Conservation (phyloP, 92 coral and sea anemone genomes). For the Parazoanthus atlanticus region DNA sequence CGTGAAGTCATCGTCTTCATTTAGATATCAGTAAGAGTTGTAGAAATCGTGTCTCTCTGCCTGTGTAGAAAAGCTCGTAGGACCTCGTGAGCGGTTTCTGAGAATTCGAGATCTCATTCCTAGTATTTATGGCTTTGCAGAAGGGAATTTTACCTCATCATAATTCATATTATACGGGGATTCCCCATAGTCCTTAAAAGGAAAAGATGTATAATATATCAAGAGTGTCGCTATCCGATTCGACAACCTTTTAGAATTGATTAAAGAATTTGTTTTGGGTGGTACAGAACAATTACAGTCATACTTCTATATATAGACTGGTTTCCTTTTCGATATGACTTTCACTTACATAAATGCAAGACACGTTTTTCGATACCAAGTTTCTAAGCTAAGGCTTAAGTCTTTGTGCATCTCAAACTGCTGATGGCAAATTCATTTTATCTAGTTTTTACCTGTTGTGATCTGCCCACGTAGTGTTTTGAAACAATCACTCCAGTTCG, state of each 20-base stretch:
- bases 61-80: background rate
- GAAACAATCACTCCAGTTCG: background rate
- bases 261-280: background rate
- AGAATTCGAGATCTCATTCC: background rate
- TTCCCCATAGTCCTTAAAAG: constrained; percentile 34
- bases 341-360: background rate
- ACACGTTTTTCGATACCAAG: background rate
- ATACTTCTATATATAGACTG: constrained; percentile 25
- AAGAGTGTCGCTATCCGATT: background rate
- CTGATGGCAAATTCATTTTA: background rate
- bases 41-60: background rate
- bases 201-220: background rate
- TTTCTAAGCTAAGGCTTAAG: background rate
- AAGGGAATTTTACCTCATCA: constrained; percentile 27
- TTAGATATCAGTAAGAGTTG: background rate
- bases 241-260: background rate
- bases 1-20: constrained; percentile 1
- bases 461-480: background rate
- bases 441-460: background rate
- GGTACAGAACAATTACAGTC: background rate
- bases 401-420: background rate
- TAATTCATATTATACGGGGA: background rate
- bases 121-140: background rate
- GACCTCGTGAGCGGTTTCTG: constrained; percentile 15
- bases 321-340: background rate